These are phyloP conservation scores for Papilio machaon DNA, from an alignment of 1,140 invertebrate genomes.

Conservation along the genomic window DNA sequence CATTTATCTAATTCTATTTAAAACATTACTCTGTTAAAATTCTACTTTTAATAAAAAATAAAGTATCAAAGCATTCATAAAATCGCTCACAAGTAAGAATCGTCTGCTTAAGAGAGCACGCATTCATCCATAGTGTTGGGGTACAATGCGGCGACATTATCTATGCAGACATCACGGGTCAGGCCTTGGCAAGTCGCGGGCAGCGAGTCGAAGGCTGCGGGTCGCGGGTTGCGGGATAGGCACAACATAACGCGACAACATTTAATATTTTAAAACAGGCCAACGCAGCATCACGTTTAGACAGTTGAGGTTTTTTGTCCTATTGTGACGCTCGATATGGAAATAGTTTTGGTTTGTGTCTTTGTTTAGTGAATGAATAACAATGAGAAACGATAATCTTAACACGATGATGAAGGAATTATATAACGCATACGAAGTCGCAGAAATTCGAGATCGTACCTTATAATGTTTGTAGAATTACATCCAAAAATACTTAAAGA, in stretches of 20 bases:
- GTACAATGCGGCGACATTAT: conserved; percentile 53
- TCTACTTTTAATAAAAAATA: no score
- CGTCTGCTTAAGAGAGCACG: conserved; percentile 42
- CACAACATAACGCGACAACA: conserved; percentile 40
- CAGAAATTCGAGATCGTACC: no score
- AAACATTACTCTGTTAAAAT: not conserved
- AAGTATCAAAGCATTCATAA: not conserved
- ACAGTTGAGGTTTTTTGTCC: conserved; percentile 10
- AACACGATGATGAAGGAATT: not conserved
- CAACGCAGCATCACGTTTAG: conserved; percentile 36
- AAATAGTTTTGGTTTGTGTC: conserved; percentile 1
- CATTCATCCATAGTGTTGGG: conserved; percentile 40
- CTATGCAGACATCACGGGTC: conserved; percentile 52
- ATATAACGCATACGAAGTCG: no score
- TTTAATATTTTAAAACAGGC: conserved; percentile 47
- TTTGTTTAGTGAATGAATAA: not conserved
- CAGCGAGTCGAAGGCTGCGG: no score
- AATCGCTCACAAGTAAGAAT: not conserved
- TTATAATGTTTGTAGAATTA: no score
- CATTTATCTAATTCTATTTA: not conserved
- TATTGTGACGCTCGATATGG: not conserved
- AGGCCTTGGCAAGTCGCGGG: conserved; percentile 25
- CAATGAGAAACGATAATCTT: not conserved
- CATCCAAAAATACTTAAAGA: no score
- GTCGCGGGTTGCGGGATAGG: no score